These are phyloP conservation scores for Eulemur mongoz DNA, from an alignment of 2,797 vertebrate species.

Conservation along the genomic window DNA sequence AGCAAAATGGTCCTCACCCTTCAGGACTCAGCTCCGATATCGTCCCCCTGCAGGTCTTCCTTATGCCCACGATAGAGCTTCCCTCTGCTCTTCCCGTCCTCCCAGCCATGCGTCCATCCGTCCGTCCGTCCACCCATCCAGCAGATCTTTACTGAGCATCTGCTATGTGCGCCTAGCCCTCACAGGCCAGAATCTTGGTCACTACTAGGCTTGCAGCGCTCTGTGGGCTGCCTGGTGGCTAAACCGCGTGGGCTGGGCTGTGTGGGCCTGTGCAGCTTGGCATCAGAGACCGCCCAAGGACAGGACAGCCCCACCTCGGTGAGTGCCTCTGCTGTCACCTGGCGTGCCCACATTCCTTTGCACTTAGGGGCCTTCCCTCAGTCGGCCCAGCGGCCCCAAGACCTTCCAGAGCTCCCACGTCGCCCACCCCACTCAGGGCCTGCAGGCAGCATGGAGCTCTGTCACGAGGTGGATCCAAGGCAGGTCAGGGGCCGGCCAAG, in stretches of 20 bases:
- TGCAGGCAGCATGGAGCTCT: neutral
- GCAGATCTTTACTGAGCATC: neutral
- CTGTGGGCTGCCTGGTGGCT: neutral
- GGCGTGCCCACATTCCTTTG: rapidly evolving
- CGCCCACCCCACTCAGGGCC: rapidly evolving
- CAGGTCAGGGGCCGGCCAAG: neutral
- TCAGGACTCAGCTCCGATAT: neutral
- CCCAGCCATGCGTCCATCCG: neutral
- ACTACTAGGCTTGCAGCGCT: neutral
- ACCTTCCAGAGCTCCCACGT: neutral
- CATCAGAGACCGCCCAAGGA: neutral
- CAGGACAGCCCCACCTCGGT: neutral
- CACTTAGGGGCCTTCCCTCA: neutral
- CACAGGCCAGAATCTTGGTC: neutral
- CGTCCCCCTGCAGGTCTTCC: neutral
- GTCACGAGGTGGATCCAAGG: neutral
- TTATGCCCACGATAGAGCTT: neutral
- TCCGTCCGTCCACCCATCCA: neutral
- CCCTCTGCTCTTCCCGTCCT: neutral
- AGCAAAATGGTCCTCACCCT: neutral
- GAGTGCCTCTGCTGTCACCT: neutral
- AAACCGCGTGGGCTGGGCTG: neutral
- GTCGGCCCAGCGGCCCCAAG: neutral
- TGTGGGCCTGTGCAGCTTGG: neutral
- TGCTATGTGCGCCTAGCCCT: rapidly evolving